phyloP scores from a whole-genome alignment of 2,113 vertebrate genomes.

The Aplodontia rufa region DNA sequence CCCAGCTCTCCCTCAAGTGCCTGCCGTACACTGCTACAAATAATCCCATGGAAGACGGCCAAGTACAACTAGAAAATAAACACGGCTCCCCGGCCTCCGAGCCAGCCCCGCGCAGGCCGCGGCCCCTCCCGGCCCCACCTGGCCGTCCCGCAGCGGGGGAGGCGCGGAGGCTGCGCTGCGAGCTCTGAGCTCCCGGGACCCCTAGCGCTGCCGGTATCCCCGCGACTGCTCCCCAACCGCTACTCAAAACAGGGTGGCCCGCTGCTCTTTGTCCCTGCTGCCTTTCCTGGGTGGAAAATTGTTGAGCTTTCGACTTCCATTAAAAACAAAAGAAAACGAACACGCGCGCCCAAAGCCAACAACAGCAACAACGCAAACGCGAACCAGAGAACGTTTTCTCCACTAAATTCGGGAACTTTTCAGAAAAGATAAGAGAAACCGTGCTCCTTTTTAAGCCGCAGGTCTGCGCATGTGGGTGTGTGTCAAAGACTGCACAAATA shows the following conservation, averaged over 20 bases:
- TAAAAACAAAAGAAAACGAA: not conserved
- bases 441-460: not conserved
- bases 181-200: not conserved
- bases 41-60: conserved; percentile 81
- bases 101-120: not conserved
- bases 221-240: not conserved
- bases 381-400: not conserved
- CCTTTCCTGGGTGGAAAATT: not conserved
- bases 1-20: conserved; percentile 47
- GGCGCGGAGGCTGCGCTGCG: rapidly evolving
- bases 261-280: not conserved
- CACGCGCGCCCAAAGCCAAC: not conserved
- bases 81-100: conserved; percentile 60
- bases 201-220: not conserved
- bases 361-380: not conserved
- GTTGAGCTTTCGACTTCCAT: not conserved
- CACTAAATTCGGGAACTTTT: not conserved
- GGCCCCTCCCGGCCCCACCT: conserved; percentile 41
- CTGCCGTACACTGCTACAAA: conserved; percentile 80
- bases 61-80: conserved; percentile 84
- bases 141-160: not conserved
- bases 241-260: not conserved
- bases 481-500: not conserved
- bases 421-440: not conserved
- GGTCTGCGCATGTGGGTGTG: not conserved